These are phyloP conservation scores for Lacanobia oleracea DNA, from an alignment of 2,888 invertebrate species.

Conservation along the genomic window DNA sequence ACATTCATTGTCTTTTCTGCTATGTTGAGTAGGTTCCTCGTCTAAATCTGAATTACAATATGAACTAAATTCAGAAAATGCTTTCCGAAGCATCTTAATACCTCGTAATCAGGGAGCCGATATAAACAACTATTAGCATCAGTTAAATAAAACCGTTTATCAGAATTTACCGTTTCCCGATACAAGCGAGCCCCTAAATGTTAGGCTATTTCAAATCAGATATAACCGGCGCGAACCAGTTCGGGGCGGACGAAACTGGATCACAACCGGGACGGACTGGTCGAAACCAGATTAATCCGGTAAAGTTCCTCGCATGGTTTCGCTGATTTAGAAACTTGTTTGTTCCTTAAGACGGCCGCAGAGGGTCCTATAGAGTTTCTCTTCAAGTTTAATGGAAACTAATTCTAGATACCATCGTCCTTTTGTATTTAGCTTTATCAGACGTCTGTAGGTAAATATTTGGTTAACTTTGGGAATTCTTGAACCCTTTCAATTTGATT, in stretches of 20 bases:
- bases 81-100: slow-evolving; percentile 45
- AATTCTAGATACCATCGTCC: slow-evolving; percentile 76
- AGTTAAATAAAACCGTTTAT: slow-evolving; percentile 62
- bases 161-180: slow-evolving; percentile 64
- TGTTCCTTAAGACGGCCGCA: slow-evolving; percentile 82
- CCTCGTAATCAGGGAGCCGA: slow-evolving; percentile 49
- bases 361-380: slow-evolving; percentile 68
- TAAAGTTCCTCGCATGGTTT: slow-evolving; percentile 87
- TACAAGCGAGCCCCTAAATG: slow-evolving; percentile 66
- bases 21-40: background rate
- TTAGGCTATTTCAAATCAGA: slow-evolving; percentile 86
- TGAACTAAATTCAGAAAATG: slow-evolving; percentile 34
- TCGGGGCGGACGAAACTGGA: slow-evolving; percentile 72
- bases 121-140: slow-evolving; percentile 63
- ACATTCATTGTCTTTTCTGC: background rate
- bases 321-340: slow-evolving; percentile 88
- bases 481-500: slow-evolving; percentile 66
- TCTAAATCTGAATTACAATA: slow-evolving; percentile 1
- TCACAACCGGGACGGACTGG: slow-evolving; percentile 79
- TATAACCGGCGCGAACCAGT: slow-evolving; percentile 70
- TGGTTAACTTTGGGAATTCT: slow-evolving; percentile 62
- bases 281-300: slow-evolving; percentile 85
- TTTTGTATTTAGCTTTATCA: slow-evolving; percentile 67
- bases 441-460: slow-evolving; percentile 66
- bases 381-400: slow-evolving; percentile 76